Percentiles rank a stretch among this genome's conserved stretches.
phyloP scores from a whole-genome alignment of 2,797 vertebrate genomes.

The Malacoctenus gilli region DNA sequence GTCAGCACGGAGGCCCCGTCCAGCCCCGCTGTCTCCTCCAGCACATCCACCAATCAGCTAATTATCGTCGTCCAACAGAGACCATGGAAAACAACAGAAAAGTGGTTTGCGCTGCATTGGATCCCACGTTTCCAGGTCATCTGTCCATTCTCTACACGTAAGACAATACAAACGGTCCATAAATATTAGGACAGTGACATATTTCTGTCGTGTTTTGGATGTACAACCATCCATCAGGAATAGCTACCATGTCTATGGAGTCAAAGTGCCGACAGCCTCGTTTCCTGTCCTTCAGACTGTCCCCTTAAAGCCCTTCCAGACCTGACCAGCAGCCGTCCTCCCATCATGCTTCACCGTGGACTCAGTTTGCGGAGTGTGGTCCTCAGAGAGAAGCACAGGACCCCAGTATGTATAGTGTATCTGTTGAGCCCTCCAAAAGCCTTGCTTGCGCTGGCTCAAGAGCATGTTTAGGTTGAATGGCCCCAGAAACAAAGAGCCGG shows the following conservation, averaged over 20 bases:
- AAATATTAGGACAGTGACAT: constrained; percentile 44
- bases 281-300: no score
- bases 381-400: not conserved
- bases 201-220: constrained; percentile 28
- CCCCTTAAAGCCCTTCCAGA: no score
- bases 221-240: constrained; percentile 15
- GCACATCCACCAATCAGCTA: constrained; percentile 22
- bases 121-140: constrained; percentile 65
- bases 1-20: constrained; percentile 12
- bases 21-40: constrained; percentile 23
- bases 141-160: constrained; percentile 18
- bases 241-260: not conserved
- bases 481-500: not conserved
- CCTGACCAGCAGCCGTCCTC: no score
- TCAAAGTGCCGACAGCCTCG: not conserved
- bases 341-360: no score
- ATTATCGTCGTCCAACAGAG: not conserved
- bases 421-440: not conserved
- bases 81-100: not conserved
- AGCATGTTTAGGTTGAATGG: constrained; percentile 1
- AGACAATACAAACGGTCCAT: constrained; percentile 17
- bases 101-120: constrained; percentile 70
- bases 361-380: constrained; percentile 1
- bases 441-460: not conserved
- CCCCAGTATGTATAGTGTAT: constrained; percentile 5